Evolutionary conservation across 1,140 invertebrate species (phyloP), one percentile per base, ranked within the genome.

Genomic region (Araneus ventricosus): DNA sequence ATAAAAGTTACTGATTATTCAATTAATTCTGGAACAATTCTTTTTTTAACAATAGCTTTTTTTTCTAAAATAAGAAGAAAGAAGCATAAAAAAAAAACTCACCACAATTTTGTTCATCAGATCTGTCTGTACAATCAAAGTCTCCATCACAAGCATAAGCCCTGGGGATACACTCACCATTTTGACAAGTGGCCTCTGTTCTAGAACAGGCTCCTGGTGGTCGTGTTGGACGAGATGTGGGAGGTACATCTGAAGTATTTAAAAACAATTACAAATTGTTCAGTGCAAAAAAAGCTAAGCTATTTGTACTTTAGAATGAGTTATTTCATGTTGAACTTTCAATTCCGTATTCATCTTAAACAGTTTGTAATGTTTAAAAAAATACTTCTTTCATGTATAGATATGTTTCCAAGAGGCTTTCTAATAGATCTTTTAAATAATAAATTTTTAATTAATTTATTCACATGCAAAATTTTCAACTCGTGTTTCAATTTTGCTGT

Each of bases 81-180:
- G 10, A 2, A 67, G 14, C 27, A 80, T 8, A n/a, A n/a, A 22
- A 14, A 39, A 90, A 52, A 75, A 63, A 94, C 94, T 63, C 41
- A 94, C 94, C 93, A 92, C 96, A 97, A 79, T 95, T 95, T 41
- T 94, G 93, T 95, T 97, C 96, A 95, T 97, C 96, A 34, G 95
- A 96, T 7, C 95, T 97, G 95, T 99, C 99, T 20, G 96, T 96
- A 95, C 98, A 99, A 95, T 99, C 97, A 10, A 95, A 96, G 82
- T 96, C 96, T 14, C 97, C 97, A 95, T 99, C 97, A 95, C 99
- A 99, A 37, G 99, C 97, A 89, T 96, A 96, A 4, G 96, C 95
- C 95, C 97, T 98, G 0, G 97, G 96, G 94, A 99, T 98, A 95
- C 99, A 99, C 93, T 99, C 97, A 63, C 98, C 98, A 95, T 98